These are phyloP conservation scores for Trichopria drosophilae DNA, from an alignment of 2,888 invertebrate species.

Conservation along the genomic window DNA sequence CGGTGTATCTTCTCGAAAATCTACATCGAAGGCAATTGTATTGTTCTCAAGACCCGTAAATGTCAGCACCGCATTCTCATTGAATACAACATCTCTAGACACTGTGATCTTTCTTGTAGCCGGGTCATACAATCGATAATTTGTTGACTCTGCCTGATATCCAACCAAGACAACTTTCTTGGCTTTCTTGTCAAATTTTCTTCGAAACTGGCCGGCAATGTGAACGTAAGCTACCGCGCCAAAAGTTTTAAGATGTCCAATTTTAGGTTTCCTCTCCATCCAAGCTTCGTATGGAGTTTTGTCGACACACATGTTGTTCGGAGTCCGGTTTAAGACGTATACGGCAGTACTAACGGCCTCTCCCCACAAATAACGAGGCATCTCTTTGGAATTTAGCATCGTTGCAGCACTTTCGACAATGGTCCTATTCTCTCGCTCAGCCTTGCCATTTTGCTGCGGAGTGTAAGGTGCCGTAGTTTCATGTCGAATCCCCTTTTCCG, in stretches of 20 bases:
- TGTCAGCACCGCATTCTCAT: too few relatives aligned
- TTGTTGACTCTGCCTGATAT: conserved; percentile 43
- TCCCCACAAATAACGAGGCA: too few relatives aligned
- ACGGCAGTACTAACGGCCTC: conserved; percentile 13
- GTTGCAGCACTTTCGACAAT: too few relatives aligned
- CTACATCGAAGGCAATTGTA: too few relatives aligned
- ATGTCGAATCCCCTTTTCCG: too few relatives aligned
- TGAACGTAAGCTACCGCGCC: conserved; percentile 14
- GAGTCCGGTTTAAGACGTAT: conserved; percentile 27
- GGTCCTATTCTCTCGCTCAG: too few relatives aligned
- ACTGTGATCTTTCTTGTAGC: conserved; percentile 32
- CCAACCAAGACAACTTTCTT: conserved; percentile 30
- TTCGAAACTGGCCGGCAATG: conserved; percentile 13
- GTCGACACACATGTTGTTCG: conserved; percentile 34
- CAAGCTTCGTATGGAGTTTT: conserved; percentile 39
- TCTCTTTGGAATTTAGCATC: too few relatives aligned
- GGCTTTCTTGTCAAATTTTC: conserved; percentile 21
- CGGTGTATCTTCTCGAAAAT: too few relatives aligned
- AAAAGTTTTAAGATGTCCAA: conserved; percentile 13
- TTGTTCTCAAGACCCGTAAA: too few relatives aligned
- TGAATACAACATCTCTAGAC: conserved; percentile 40
- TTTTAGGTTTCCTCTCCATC: conserved; percentile 20
- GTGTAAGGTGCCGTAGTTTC: too few relatives aligned
- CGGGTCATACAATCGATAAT: conserved; percentile 37
- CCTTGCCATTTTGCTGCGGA: too few relatives aligned